Evolutionary conservation across 2,888 invertebrate species (phyloP).

Genomic region (Pyrochroa serraticornis): DNA sequence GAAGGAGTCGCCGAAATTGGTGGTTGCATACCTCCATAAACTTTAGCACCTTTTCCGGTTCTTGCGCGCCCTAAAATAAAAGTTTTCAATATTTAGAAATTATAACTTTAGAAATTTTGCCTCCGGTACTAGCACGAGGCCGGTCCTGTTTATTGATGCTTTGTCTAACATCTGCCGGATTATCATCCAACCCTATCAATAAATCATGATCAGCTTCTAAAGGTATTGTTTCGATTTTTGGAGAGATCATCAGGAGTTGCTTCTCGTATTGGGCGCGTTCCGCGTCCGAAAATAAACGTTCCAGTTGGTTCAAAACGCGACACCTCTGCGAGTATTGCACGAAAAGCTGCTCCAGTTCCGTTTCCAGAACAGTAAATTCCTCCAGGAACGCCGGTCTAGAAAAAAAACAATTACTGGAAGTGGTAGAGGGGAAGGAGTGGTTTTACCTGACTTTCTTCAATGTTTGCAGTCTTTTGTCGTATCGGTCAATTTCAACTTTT

Average conservation of each 20-base stretch:
- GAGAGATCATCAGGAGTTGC: constrained; percentile 67
- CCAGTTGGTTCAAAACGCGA: constrained; percentile 86
- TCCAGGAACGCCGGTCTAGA: constrained; percentile 92
- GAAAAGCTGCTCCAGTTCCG: constrained; percentile 82
- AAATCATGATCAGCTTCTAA: constrained; percentile 42
- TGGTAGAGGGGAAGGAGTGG: not conserved
- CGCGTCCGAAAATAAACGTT: constrained; percentile 82
- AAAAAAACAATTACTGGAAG: not conserved
- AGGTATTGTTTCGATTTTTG: constrained; percentile 63
- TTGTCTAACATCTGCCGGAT: too few species aligned
- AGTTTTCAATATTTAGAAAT: not conserved
- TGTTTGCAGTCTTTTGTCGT: constrained; percentile 90
- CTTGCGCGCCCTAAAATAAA: constrained; percentile 31
- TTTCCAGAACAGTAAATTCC: constrained; percentile 89
- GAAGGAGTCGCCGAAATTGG: constrained; percentile 50
- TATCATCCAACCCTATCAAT: too few species aligned
- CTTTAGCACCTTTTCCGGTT: constrained; percentile 33
- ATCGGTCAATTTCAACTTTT: constrained; percentile 86
- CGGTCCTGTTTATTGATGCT: constrained; percentile 52
- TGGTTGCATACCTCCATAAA: constrained; percentile 50
- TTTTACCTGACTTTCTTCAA: constrained; percentile 93
- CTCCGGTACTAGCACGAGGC: constrained; percentile 66
- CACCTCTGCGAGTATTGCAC: constrained; percentile 86
- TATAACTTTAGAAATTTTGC: constrained; percentile 49
- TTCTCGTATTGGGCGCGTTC: constrained; percentile 80